phyloP scores from a whole-genome alignment of 1,140 invertebrate species.

The Leptinotarsa defecta region DNA sequence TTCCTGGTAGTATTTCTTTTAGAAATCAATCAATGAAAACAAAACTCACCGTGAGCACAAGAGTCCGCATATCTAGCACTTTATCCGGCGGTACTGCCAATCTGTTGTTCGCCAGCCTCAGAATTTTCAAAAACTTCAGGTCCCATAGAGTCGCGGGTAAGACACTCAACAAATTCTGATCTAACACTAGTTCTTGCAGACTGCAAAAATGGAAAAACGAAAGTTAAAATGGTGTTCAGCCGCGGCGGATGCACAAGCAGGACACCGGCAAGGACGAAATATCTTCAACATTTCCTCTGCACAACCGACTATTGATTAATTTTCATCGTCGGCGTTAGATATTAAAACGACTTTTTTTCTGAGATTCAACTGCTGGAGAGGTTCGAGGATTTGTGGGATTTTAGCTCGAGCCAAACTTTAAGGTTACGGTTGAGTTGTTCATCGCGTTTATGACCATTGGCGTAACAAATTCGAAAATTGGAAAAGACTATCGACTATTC shows the following conservation, averaged over 20 bases:
- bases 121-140: conserved; percentile 62
- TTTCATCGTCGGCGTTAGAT: not conserved
- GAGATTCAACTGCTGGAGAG: not conserved
- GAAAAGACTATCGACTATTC: too few species aligned
- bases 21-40: too few species aligned
- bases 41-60: conserved; percentile 52
- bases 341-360: not conserved
- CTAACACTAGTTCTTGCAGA: conserved; percentile 70
- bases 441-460: conserved; percentile 28
- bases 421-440: conserved; percentile 36
- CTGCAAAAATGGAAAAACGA: conserved; percentile 58
- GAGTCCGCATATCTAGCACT: conserved; percentile 59
- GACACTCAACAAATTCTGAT: conserved; percentile 69
- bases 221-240: conserved; percentile 37
- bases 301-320: not conserved
- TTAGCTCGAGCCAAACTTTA: not conserved
- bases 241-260: conserved; percentile 52
- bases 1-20: too few species aligned
- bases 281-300: conserved; percentile 29
- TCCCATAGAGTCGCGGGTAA: conserved; percentile 64
- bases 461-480: not conserved
- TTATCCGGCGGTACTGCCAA: conserved; percentile 59
- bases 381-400: not conserved
- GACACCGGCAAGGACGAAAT: conserved; percentile 47
- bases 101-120: conserved; percentile 68